Conservation (phyloP, 2,113 vertebrate species). For the Cyphomyrus plagiostoma region DNA sequence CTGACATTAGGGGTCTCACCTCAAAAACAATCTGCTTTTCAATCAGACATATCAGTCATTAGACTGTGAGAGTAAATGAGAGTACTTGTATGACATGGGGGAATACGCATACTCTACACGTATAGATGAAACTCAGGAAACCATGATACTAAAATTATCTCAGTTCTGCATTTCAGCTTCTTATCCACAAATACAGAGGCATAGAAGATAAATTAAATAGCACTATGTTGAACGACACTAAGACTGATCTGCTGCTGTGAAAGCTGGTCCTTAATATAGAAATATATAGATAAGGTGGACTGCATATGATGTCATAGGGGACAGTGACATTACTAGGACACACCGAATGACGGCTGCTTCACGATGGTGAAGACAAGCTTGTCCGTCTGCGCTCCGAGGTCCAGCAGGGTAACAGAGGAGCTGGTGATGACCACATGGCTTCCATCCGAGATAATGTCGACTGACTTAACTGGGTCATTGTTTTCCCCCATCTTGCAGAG, state of each 20-base stretch:
- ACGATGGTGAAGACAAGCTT: constrained; percentile 76
- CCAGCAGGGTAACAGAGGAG: constrained; percentile 71
- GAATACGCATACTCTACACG: background rate
- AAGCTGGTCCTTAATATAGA: background rate
- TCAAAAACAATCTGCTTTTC: background rate
- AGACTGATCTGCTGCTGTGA: background rate
- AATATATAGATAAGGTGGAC: background rate
- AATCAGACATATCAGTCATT: background rate
- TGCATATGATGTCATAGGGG: background rate
- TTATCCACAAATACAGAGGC: background rate
- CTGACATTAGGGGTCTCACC: background rate
- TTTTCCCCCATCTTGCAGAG: constrained; percentile 67
- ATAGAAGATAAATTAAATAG: background rate
- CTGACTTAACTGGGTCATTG: constrained; percentile 64
- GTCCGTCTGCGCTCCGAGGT: constrained; percentile 78
- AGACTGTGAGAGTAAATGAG: background rate
- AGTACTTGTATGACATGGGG: background rate
- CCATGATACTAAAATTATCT: background rate
- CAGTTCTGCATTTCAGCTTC: background rate
- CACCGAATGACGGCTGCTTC: constrained; percentile 74
- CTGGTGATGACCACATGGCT: constrained; percentile 70
- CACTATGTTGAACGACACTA: background rate
- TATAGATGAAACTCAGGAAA: background rate
- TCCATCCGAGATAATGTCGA: constrained; percentile 67
- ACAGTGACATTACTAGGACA: constrained; percentile 28